Conservation (phyloP, 2,797 vertebrate species). For the Dicrostonyx torquatus region DNA sequence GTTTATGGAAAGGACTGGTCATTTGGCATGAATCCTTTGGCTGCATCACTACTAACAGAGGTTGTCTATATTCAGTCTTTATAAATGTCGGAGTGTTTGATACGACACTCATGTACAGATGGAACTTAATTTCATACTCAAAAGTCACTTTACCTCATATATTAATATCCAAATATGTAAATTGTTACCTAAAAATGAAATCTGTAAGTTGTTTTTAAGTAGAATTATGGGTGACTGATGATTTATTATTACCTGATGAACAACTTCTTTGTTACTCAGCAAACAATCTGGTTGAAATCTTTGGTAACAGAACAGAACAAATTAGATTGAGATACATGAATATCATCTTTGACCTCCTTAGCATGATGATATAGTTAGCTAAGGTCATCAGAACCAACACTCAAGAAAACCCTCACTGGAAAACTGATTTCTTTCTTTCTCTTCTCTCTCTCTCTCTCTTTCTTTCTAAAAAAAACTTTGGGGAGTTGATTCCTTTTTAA, state of each 20-base stretch:
- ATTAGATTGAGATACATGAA: slow-evolving; percentile 62
- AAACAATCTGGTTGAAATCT: slow-evolving; percentile 23
- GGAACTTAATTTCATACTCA: background rate
- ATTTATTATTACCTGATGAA: slow-evolving; percentile 33
- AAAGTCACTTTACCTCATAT: background rate
- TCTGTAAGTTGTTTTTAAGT: slow-evolving; percentile 45
- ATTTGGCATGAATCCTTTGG: background rate
- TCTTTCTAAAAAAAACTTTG: no score
- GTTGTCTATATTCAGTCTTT: background rate
- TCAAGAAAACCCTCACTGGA: slow-evolving; percentile 41
- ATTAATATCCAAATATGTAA: background rate
- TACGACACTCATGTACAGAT: background rate
- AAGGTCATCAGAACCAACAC: background rate
- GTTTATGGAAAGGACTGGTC: background rate
- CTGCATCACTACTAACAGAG: background rate
- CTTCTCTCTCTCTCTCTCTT: no score
- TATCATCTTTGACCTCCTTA: slow-evolving; percentile 61
- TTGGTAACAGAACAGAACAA: slow-evolving; percentile 34
- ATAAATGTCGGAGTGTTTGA: background rate
- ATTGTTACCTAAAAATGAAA: background rate
- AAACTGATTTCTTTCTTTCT: background rate
- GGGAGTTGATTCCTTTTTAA: no score
- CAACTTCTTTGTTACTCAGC: background rate
- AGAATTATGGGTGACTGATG: background rate
- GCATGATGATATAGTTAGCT: background rate